Evolutionary conservation across 2,797 vertebrate genomes (phyloP).

Genomic region (Sparidentex hasta): DNA sequence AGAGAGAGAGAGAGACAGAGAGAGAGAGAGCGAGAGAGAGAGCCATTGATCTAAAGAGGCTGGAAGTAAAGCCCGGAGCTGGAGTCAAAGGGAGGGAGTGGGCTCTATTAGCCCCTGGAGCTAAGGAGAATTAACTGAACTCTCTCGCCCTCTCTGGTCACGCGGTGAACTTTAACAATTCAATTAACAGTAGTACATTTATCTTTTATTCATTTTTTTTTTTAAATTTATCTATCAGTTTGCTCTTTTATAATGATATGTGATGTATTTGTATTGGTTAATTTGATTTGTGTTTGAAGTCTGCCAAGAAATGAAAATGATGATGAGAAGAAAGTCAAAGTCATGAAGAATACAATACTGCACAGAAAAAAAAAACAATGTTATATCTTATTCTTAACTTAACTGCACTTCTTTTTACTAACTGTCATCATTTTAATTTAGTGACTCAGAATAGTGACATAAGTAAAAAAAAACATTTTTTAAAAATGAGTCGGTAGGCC

Average conservation of each 20-base stretch:
- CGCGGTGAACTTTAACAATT: conserved; percentile 29
- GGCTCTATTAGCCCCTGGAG: not conserved
- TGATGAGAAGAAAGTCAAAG: too few species aligned
- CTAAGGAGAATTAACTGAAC: conserved; percentile 58
- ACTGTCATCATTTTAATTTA: not conserved
- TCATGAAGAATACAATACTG: too few species aligned
- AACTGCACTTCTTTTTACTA: too few species aligned
- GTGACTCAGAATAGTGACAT: too few species aligned
- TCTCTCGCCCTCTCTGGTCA: conserved; percentile 73
- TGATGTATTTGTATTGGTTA: not conserved
- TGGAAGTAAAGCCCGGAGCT: conserved; percentile 66
- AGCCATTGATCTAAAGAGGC: conserved; percentile 68
- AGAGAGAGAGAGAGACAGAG: conserved; percentile 49
- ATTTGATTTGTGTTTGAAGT: conserved; percentile 3
- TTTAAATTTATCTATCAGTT: too few species aligned
- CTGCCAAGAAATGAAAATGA: not conserved
- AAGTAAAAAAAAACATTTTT: too few species aligned
- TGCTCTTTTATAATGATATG: not conserved
- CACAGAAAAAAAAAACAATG: too few species aligned
- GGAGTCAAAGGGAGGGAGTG: not conserved
- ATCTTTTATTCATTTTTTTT: too few species aligned
- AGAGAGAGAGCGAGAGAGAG: conserved; percentile 47
- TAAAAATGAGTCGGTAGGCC: too few species aligned
- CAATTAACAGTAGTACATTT: not conserved
- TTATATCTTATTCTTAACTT: too few species aligned